Evolutionary conservation across 2,888 invertebrate genomes (phyloP), one percentile per base, ranked within the genome.

Genomic region (Odontomyia ornata): DNA sequence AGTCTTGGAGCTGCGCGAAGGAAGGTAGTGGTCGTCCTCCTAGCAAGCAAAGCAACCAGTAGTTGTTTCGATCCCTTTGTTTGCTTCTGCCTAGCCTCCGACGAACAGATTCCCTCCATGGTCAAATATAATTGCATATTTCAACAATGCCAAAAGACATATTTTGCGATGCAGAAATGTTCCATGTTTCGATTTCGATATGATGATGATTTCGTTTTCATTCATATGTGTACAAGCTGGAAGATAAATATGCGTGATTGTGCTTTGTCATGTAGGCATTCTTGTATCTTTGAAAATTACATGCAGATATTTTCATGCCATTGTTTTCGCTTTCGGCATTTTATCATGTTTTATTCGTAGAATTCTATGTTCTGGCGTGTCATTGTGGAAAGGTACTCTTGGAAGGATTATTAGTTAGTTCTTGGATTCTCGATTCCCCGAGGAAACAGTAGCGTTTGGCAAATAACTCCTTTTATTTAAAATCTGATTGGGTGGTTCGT

Each of bases 61-160:
- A 46, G 69, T 69, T n/a, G 21, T 23, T 13, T 3, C 5, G 73
- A 47, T 9, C 23, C 43, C 73, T 73, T 73, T 73, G 73, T 73
- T 73, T 21, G 60, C 43, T 43, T 13, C 23, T 60, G 18, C 25
- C 25, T 60, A 60, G 60, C 60, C 60, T 23, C 69, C 72, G n/a
- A n/a, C n/a, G 36, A 57, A 15, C 36, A 47, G 57, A 73, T 57
- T 57, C 36, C 36, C 28, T n/a, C 73, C 73, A 73, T 52, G 73
- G 73, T 73, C 73, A 60, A 57, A 73, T 57, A 57, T 73, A 73
- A 73, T 73, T 73, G 73, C 60, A 73, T 73, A 73, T 60, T 57
- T 21, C 73, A 57, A 73, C 73, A 36, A 73, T 57, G 73, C 73
- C 73, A 73, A 73, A 73, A 73, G 73, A 73, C 73, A 73, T 73